These are phyloP conservation scores for Hemitrygon akajei DNA, from an alignment of 2,797 vertebrate species.

Conservation along the genomic window DNA sequence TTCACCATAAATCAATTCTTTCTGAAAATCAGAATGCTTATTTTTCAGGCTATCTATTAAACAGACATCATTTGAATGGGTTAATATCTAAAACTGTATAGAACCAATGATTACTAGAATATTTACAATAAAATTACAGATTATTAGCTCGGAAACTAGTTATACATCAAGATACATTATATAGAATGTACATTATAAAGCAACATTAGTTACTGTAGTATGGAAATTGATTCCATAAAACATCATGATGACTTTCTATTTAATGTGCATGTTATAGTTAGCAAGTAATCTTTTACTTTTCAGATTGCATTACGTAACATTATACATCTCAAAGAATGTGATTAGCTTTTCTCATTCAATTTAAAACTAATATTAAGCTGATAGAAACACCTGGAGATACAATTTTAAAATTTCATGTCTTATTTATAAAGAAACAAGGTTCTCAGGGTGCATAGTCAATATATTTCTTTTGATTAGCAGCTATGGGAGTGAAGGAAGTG, in stretches of 20 bases:
- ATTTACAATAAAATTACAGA: not conserved
- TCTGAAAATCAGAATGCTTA: not conserved
- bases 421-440: not conserved
- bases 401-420: not conserved
- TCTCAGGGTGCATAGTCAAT: not conserved
- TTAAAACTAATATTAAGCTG: not conserved
- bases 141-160: not conserved
- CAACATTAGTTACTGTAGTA: not conserved
- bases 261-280: not conserved
- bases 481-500: not conserved
- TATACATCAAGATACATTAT: not conserved
- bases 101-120: not conserved
- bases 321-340: not conserved
- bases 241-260: not conserved
- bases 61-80: not conserved
- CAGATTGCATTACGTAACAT: not conserved
- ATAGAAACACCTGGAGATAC: not conserved
- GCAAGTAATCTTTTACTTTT: not conserved
- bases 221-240: not conserved
- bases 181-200: too few relatives aligned
- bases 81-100: not conserved
- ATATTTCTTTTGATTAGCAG: not conserved
- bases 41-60: not conserved
- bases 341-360: not conserved
- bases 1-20: not conserved